Percentiles rank a stretch among this genome's conserved stretches.
phyloP scores from a whole-genome alignment of 2,113 vertebrate genomes.

The Pantherophis guttatus region DNA sequence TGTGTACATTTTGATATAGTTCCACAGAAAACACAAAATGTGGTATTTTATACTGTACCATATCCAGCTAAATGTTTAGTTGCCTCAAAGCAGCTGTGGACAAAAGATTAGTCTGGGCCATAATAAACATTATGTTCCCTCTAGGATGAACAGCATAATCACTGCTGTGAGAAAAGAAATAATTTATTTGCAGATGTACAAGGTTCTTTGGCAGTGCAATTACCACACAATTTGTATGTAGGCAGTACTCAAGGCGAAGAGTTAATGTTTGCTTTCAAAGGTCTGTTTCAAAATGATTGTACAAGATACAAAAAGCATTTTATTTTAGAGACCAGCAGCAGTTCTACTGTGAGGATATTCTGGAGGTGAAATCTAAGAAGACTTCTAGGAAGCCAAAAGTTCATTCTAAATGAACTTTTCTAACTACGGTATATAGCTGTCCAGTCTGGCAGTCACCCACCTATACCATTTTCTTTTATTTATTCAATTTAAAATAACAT shows the following conservation, averaged over 20 bases:
- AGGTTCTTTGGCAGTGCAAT: not conserved
- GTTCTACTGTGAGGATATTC: not conserved
- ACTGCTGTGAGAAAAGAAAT: not conserved
- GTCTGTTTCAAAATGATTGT: not conserved
- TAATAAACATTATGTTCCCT: not conserved
- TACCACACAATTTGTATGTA: not conserved
- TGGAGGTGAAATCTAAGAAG: not conserved
- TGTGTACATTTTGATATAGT: not conserved
- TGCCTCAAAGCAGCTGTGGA: conserved; percentile 1
- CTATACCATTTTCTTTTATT: not conserved
- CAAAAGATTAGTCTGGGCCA: not conserved
- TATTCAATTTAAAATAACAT: not conserved
- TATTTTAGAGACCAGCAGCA: not conserved
- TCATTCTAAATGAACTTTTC: not conserved
- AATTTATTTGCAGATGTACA: conserved; percentile 4
- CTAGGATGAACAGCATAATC: not conserved
- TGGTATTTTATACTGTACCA: not conserved
- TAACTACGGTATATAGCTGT: not conserved
- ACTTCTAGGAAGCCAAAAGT: not conserved
- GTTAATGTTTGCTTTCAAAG: not conserved
- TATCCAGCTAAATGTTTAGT: accelerated
- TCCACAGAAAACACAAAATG: not conserved
- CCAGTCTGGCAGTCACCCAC: not conserved
- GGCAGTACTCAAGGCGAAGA: not conserved
- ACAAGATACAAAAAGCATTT: not conserved